Conservation (phyloP, 2,113 vertebrate species). For the Mus spicilegus region DNA sequence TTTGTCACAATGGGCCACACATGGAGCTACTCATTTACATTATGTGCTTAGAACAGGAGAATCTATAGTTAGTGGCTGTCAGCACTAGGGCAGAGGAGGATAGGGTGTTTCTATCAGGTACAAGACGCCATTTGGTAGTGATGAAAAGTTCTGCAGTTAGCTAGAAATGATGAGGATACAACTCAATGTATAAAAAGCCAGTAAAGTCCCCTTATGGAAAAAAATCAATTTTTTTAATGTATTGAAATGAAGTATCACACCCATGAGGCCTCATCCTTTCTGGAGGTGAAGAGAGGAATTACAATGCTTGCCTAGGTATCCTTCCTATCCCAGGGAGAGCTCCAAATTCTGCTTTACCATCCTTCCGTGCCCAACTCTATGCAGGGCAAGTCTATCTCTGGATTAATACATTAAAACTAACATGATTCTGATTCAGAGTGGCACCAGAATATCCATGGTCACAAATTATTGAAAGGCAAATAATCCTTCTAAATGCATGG, state of each 20-base stretch:
- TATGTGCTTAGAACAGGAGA: not conserved
- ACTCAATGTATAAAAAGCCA: not conserved
- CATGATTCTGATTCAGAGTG: not conserved
- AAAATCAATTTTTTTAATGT: not conserved
- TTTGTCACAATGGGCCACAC: not conserved
- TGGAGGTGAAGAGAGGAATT: not conserved
- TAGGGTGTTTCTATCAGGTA: not conserved
- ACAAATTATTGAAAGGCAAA: not conserved
- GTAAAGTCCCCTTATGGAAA: not conserved
- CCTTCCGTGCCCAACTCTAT: rapidly evolving
- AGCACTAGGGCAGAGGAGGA: too few species aligned
- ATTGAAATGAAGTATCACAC: not conserved
- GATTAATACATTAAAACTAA: not conserved
- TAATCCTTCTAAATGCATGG: not conserved
- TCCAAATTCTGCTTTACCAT: not conserved
- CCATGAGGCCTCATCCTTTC: not conserved
- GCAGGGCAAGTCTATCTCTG: rapidly evolving
- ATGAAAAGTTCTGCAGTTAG: not conserved
- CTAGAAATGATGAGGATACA: not conserved
- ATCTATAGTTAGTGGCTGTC: not conserved
- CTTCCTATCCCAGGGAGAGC: too few species aligned
- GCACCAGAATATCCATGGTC: not conserved
- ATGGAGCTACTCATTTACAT: not conserved
- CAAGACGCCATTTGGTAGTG: not conserved
- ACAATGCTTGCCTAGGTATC: not conserved